These are phyloP conservation scores for Sus cebifrons DNA, from an alignment of 2,797 vertebrate species.

Conservation along the genomic window DNA sequence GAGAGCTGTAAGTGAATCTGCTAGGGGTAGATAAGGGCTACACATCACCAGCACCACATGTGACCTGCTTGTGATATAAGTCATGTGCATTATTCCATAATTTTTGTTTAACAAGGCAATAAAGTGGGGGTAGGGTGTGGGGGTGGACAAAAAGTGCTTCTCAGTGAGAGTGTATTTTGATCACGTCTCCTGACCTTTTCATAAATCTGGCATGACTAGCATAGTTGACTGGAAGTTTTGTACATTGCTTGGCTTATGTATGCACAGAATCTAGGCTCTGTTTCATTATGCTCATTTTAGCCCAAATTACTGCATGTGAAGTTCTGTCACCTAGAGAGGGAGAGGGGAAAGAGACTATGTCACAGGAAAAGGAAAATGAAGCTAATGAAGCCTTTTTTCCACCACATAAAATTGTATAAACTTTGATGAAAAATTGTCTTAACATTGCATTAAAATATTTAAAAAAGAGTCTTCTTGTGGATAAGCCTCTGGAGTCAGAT, in stretches of 20 bases:
- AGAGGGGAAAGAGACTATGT: constrained; percentile 45
- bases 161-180: constrained; percentile 66
- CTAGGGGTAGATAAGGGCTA: constrained; percentile 70
- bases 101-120: constrained; percentile 74
- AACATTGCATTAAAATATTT: constrained; percentile 41
- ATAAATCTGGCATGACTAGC: constrained; percentile 68
- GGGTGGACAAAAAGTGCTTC: constrained; percentile 9
- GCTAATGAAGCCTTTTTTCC: not conserved
- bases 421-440: constrained; percentile 44
- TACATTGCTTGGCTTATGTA: constrained; percentile 48
- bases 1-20: constrained; percentile 64
- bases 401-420: constrained; percentile 38
- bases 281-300: constrained; percentile 64
- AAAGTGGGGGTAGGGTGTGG: constrained; percentile 15
- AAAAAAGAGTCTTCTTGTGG: not conserved
- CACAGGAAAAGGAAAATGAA: constrained; percentile 50
- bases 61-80: constrained; percentile 61
- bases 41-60: constrained; percentile 59
- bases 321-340: constrained; percentile 20
- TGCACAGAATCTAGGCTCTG: constrained; percentile 27
- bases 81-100: constrained; percentile 42
- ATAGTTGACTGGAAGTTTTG: constrained; percentile 59
- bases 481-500: constrained; percentile 43
- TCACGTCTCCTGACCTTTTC: constrained; percentile 61
- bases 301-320: constrained; percentile 34